Conservation (phyloP, 2,888 invertebrate genomes). For the Eudasyphora cyanicolor region DNA sequence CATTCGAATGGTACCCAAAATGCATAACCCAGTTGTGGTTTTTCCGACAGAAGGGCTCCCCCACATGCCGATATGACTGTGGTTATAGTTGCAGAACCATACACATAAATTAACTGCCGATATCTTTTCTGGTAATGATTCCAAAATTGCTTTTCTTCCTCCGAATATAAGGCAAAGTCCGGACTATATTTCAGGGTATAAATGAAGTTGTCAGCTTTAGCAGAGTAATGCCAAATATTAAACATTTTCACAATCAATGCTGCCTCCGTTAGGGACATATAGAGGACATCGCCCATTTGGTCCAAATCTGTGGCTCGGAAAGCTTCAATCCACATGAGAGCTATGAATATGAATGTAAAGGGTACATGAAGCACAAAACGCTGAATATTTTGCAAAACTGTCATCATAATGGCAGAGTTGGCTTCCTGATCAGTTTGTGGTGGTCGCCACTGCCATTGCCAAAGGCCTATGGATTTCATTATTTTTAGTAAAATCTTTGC, state of each 20-base stretch:
- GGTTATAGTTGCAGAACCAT: slow-evolving; percentile 62
- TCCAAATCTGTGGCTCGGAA: slow-evolving; percentile 69
- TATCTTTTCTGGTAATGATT: slow-evolving; percentile 67
- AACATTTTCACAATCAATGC: slow-evolving; percentile 71
- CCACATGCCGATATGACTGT: slow-evolving; percentile 64
- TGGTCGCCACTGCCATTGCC: slow-evolving; percentile 45
- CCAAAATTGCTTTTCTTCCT: slow-evolving; percentile 68
- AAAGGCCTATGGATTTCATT: slow-evolving; percentile 57
- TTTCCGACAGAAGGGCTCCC: slow-evolving; percentile 44
- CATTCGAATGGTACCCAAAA: slow-evolving; percentile 76
- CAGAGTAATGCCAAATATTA: slow-evolving; percentile 70
- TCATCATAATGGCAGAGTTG: background rate
- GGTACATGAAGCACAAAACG: slow-evolving; percentile 67
- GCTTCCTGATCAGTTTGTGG: background rate
- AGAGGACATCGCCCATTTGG: slow-evolving; percentile 71
- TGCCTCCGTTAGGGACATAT: slow-evolving; percentile 72
- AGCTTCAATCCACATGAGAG: slow-evolving; percentile 71
- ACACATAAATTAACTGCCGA: slow-evolving; percentile 65
- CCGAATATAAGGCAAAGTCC: slow-evolving; percentile 53
- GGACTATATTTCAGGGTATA: slow-evolving; percentile 61
- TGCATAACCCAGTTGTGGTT: slow-evolving; percentile 70
- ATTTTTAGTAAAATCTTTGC: slow-evolving; percentile 55
- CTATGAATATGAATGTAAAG: slow-evolving; percentile 69
- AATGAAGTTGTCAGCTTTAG: slow-evolving; percentile 66
- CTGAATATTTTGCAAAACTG: background rate